Evolutionary conservation across 2,888 invertebrate species (phyloP), one percentile per base, ranked within the genome.

Genomic region (Liopterus haemorrhoidalis): DNA sequence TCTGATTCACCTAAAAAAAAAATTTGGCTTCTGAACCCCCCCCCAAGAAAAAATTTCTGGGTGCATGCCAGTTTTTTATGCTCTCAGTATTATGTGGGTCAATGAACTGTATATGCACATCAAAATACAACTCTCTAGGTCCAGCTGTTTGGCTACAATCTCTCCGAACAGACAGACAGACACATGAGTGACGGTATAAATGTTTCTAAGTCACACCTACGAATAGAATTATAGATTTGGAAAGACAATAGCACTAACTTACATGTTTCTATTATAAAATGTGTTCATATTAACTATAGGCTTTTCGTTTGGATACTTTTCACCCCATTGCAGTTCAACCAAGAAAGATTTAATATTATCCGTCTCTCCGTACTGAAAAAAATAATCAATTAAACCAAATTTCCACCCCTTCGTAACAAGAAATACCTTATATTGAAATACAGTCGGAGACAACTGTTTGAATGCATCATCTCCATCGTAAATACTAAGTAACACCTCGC

Each of bases 241-340:
- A 16, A 2, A 22, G 1, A 25, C 24, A 31, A 14, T 12, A 31
- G 15, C 31, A 31, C 9, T 25, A 16, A 31, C 87, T 82, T 73
- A 93, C 93, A 95, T 69, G 66, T 88, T 84, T 63, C 88, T 85
- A 68, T 96, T 96, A 64, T 91, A 95, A 70, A 95, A 96, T 24
- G 87, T 82, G 57, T 93, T 86, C 76, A 95, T 74, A 68, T 85
- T 91, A 49, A 94, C 75, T 18, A 64, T 70, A 8, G 96, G 94
- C 54, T 81, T 75, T 31, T 83, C 84, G 30, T 83, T 79, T 4
- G 96, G 96, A 68, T 96, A 96, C 31, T 79, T 78, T 1, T 81
- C 75, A 16, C 82, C 82, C 95, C 95, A 96, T 57, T 73, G 73
- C 51, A 96, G 79, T 70, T 95, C 93, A 50, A 95, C 66, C 48